Evolutionary conservation across 2,888 invertebrate species (phyloP).

Genomic region (Halocaridina rubra): DNA sequence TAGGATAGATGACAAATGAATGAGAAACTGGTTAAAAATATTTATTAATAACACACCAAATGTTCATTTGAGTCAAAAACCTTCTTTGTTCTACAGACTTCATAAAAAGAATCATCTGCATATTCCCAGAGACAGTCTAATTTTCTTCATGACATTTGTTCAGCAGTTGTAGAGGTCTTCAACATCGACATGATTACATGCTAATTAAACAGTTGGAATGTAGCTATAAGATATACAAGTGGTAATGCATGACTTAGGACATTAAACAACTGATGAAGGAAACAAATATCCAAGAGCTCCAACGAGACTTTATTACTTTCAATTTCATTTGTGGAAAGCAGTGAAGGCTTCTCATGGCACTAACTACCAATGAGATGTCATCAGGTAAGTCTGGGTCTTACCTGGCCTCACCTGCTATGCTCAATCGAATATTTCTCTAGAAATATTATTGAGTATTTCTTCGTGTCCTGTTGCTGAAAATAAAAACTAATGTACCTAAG

Average conservation of each 20-base stretch:
- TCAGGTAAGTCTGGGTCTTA: conserved; percentile 51
- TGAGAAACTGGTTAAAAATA: conserved; percentile 5
- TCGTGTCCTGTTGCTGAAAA: conserved; percentile 6
- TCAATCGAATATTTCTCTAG: conserved; percentile 50
- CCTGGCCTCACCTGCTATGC: conserved; percentile 53
- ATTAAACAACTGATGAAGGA: conserved; percentile 1
- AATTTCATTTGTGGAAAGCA: conserved; percentile 28
- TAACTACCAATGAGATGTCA: too few relatives aligned
- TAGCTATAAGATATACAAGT: too few relatives aligned
- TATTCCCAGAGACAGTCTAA: conserved; percentile 26
- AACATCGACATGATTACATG: not conserved
- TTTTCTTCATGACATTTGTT: not conserved
- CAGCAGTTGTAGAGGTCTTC: not conserved
- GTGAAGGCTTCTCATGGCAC: conserved; percentile 37
- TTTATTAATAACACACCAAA: conserved; percentile 23
- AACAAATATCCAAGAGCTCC: conserved; percentile 12
- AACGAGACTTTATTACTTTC: not conserved
- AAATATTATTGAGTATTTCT: conserved; percentile 47
- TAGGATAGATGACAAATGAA: too few relatives aligned
- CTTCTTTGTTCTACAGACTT: conserved; percentile 2
- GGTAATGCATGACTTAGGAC: not conserved
- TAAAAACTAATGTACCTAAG: conserved; percentile 52
- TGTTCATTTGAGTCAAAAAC: conserved; percentile 12
- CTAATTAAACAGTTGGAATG: conserved; percentile 14
- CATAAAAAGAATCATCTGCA: not conserved